A percentile compares a stretch with the other conserved stretches of the same genome.
These are phyloP conservation scores for Pseudoips prasinana DNA, from an alignment of 2,888 invertebrate genomes.

Conservation along the genomic window DNA sequence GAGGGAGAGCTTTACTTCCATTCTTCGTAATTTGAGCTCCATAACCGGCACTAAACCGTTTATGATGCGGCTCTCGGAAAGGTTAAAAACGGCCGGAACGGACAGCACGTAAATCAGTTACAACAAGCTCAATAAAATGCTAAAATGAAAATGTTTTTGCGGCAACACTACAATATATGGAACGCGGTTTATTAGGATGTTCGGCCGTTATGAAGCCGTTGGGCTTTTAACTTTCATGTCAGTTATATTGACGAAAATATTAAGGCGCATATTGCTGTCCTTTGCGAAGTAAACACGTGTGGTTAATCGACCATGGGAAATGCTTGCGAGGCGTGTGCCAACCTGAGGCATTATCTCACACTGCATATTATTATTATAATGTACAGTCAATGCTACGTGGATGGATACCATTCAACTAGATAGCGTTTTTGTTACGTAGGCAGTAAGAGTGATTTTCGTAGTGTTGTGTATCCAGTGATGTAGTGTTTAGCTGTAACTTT, in stretches of 20 bases:
- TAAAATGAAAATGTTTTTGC: conserved; percentile 51
- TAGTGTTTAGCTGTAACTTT: too few relatives aligned
- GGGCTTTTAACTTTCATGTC: conserved; percentile 23
- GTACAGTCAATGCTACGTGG: too few relatives aligned
- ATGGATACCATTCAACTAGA: too few relatives aligned
- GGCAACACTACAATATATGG: conserved; percentile 40
- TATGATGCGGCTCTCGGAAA: conserved; percentile 73
- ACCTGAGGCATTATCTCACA: too few relatives aligned
- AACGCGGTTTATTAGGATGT: conserved; percentile 37
- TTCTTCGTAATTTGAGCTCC: conserved; percentile 73
- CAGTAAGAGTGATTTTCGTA: too few relatives aligned
- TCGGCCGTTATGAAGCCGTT: conserved; percentile 29
- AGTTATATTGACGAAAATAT: conserved; percentile 23
- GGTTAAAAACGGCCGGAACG: conserved; percentile 69
- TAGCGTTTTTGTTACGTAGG: too few relatives aligned
- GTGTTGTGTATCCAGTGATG: too few relatives aligned
- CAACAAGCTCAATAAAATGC: conserved; percentile 55
- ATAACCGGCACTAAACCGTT: conserved; percentile 74
- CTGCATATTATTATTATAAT: too few relatives aligned
- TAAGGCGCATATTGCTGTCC: conserved; percentile 12
- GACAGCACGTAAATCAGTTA: conserved; percentile 61
- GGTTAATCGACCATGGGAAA: background rate
- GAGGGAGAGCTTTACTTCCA: conserved; percentile 64
- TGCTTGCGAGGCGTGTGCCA: background rate
- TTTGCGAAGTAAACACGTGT: conserved; percentile 1